phyloP scores from a whole-genome alignment of 2,113 vertebrate genomes.

The Pedetes capensis region DNA sequence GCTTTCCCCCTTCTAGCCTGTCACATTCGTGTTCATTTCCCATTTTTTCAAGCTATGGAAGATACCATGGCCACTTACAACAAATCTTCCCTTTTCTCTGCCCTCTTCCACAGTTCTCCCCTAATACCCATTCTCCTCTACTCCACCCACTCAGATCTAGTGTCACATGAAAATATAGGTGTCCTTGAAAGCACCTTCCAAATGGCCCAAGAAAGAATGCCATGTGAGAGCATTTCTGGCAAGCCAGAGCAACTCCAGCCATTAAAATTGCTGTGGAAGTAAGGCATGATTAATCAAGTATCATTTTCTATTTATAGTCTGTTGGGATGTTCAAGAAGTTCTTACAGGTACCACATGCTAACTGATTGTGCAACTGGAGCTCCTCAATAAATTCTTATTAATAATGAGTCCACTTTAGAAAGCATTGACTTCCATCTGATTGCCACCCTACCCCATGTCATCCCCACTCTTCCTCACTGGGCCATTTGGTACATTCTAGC shows the following conservation, averaged over 20 bases:
- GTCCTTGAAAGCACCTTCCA: neutral
- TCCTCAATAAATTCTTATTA: neutral
- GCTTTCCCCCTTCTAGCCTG: no score
- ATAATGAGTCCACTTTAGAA: neutral
- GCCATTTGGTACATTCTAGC: neutral
- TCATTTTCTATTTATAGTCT: neutral
- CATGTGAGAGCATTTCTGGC: neutral
- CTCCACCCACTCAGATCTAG: neutral
- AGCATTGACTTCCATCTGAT: neutral
- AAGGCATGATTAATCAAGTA: neutral
- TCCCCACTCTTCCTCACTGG: neutral
- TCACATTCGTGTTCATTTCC: neutral
- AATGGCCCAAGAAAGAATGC: neutral
- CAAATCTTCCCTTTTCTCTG: neutral
- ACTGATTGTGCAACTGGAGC: no score
- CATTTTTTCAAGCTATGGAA: neutral
- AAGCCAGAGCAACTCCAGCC: neutral
- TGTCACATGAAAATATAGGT: neutral
- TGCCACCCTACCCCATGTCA: neutral
- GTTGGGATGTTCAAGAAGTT: neutral
- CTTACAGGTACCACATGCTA: no score
- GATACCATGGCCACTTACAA: neutral
- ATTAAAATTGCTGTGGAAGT: neutral
- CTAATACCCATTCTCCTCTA: neutral
- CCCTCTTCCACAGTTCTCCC: neutral